Evolutionary conservation across 2,797 vertebrate species (phyloP).

Genomic region (Rhinoraja longicauda): DNA sequence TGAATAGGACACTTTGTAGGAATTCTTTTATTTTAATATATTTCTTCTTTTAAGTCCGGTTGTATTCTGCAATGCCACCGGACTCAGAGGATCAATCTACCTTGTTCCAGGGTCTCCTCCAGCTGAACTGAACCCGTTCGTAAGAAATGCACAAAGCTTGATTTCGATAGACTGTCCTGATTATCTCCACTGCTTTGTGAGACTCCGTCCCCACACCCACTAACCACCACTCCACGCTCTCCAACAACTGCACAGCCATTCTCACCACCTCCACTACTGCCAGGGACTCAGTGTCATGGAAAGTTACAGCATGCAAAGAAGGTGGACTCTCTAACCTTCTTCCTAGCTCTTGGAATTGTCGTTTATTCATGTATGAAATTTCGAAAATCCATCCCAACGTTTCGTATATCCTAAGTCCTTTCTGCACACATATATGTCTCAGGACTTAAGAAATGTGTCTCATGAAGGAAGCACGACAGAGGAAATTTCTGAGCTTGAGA

Average conservation of each 20-base stretch:
- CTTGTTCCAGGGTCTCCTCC: not conserved
- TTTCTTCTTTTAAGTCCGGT: not conserved
- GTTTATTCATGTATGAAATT: not conserved
- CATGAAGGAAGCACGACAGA: not conserved
- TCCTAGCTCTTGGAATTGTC: not conserved
- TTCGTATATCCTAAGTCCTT: not conserved
- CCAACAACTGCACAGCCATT: not conserved
- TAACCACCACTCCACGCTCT: not conserved
- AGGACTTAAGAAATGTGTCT: not conserved
- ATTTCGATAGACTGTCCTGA: not conserved
- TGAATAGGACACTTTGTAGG: no score
- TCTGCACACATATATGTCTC: not conserved
- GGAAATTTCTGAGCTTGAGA: slow-evolving; percentile 2
- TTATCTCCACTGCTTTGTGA: not conserved
- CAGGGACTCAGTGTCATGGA: not conserved
- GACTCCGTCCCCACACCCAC: not conserved
- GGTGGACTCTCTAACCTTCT: not conserved
- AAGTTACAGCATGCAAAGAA: not conserved
- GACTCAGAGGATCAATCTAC: not conserved
- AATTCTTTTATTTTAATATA: not conserved
- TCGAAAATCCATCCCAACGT: not conserved
- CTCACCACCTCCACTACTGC: not conserved
- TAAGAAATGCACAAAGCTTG: not conserved
- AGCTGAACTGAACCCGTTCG: not conserved
- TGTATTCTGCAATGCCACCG: not conserved